phyloP scores from a whole-genome alignment of 2,888 invertebrate species.

The Cecidostiba fungosa region DNA sequence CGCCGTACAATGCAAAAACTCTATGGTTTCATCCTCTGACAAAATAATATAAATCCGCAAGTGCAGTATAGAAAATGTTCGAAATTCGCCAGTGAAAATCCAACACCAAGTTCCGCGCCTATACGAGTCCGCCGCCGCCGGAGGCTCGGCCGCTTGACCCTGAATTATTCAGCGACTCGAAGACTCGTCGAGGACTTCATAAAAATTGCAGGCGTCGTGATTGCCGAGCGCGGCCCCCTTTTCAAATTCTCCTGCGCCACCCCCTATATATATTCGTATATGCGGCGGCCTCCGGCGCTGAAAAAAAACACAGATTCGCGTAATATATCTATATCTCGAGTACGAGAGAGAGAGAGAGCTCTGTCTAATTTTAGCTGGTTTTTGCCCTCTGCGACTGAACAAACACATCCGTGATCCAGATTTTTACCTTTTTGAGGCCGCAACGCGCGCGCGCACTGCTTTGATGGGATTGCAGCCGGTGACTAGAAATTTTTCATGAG shows the following conservation, averaged over 20 bases:
- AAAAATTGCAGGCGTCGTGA: slow-evolving; percentile 77
- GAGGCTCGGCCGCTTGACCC: slow-evolving; percentile 71
- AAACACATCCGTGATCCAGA: slow-evolving; percentile 52
- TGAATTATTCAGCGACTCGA: slow-evolving; percentile 77
- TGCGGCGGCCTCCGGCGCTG: slow-evolving; percentile 44
- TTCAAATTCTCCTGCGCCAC: slow-evolving; percentile 67
- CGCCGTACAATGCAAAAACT: too few species aligned
- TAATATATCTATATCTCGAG: slow-evolving; percentile 7
- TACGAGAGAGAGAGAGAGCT: neutral
- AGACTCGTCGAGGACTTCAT: slow-evolving; percentile 75
- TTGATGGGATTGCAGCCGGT: neutral
- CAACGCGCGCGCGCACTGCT: neutral
- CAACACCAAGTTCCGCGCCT: neutral
- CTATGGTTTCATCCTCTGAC: too few species aligned
- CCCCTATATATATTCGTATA: slow-evolving; percentile 29
- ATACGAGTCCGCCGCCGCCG: neutral
- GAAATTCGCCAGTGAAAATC: neutral
- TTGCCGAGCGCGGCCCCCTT: slow-evolving; percentile 70
- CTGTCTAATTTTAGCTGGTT: slow-evolving; percentile 48
- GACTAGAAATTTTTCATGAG: slow-evolving; percentile 24
- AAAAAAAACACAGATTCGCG: slow-evolving; percentile 47
- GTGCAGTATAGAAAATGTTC: neutral
- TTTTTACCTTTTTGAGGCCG: slow-evolving; percentile 25
- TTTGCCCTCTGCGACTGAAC: slow-evolving; percentile 18
- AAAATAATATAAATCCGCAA: neutral